A percentile compares a stretch with the other conserved stretches of the same genome.
Evolutionary conservation across 2,888 invertebrate species (phyloP).

Genomic region (Epinotia ramella): DNA sequence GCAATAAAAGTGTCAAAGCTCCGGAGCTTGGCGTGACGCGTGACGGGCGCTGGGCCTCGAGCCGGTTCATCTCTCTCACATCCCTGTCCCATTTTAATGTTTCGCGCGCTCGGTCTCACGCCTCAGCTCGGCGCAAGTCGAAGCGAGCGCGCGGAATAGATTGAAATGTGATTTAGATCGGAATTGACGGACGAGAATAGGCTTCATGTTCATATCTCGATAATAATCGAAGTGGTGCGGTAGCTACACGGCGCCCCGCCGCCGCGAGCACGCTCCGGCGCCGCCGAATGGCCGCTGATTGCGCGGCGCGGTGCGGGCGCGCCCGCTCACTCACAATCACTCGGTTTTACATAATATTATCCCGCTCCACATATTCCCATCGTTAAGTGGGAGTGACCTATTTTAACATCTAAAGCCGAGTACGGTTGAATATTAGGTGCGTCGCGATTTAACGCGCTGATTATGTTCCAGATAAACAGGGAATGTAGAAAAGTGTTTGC

Average conservation of each 20-base stretch:
- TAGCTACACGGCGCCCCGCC: background rate
- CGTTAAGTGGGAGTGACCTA: background rate
- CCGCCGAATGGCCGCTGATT: constrained; percentile 37
- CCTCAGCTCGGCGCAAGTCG: background rate
- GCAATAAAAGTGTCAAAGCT: background rate
- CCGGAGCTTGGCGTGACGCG: background rate
- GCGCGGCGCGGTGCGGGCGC: background rate
- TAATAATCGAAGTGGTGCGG: background rate
- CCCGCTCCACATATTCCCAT: constrained; percentile 23
- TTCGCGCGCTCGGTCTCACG: background rate
- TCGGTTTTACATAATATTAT: constrained; percentile 28
- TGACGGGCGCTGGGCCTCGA: too few relatives aligned
- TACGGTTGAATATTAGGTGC: background rate
- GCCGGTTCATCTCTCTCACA: background rate
- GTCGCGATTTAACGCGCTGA: background rate
- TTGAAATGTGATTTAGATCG: background rate
- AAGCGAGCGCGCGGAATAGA: background rate
- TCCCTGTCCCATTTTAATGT: background rate
- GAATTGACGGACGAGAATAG: background rate
- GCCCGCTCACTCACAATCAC: constrained; percentile 13
- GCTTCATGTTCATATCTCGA: background rate
- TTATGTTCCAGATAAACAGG: constrained; percentile 1
- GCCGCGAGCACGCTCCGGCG: constrained; percentile 15
- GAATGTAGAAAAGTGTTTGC: background rate
- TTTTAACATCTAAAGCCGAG: constrained; percentile 15